Evolutionary conservation across 92 coral and sea anemone genomes (phyloP).

Genomic region (Parazoanthus swiftii): DNA sequence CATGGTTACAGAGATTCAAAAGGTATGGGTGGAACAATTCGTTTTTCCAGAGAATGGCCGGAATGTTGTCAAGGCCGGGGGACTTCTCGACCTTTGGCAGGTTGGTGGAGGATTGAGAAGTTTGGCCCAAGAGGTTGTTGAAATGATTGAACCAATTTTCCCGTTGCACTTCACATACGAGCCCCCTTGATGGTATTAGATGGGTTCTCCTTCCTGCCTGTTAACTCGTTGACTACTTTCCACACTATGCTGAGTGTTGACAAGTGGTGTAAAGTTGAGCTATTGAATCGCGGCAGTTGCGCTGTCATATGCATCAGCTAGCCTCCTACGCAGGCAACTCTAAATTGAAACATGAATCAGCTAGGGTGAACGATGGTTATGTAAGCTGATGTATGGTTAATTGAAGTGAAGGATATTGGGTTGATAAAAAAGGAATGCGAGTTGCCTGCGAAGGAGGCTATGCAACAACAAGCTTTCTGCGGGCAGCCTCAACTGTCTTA

Average conservation of each 20-base stretch:
- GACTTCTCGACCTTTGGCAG: slow-evolving; percentile 17
- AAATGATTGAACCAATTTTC: slow-evolving; percentile 17
- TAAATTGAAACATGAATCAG: too few relatives aligned
- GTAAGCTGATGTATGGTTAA: too few relatives aligned
- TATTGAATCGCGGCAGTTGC: too few relatives aligned
- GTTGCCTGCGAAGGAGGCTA: too few relatives aligned
- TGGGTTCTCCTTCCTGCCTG: slow-evolving; percentile 13
- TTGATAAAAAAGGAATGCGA: too few relatives aligned
- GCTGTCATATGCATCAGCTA: too few relatives aligned
- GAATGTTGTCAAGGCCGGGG: slow-evolving; percentile 31
- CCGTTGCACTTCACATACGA: slow-evolving; percentile 3
- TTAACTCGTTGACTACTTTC: slow-evolving; percentile 25
- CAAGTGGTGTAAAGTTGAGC: neutral
- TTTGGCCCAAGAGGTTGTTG: slow-evolving; percentile 9
- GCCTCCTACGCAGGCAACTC: too few relatives aligned
- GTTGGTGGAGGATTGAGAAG: neutral
- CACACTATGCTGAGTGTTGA: slow-evolving; percentile 26
- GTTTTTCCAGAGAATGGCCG: slow-evolving; percentile 26
- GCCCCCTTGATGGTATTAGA: slow-evolving; percentile 20
- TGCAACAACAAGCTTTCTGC: too few relatives aligned
- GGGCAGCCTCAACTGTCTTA: too few relatives aligned
- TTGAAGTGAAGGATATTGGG: too few relatives aligned
- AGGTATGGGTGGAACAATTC: slow-evolving; percentile 7
- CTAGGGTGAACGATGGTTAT: too few relatives aligned
- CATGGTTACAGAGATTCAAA: slow-evolving; percentile 29